Evolutionary conservation across 1,140 invertebrate species (phyloP).

Genomic region (Hycleus phaleratus): DNA sequence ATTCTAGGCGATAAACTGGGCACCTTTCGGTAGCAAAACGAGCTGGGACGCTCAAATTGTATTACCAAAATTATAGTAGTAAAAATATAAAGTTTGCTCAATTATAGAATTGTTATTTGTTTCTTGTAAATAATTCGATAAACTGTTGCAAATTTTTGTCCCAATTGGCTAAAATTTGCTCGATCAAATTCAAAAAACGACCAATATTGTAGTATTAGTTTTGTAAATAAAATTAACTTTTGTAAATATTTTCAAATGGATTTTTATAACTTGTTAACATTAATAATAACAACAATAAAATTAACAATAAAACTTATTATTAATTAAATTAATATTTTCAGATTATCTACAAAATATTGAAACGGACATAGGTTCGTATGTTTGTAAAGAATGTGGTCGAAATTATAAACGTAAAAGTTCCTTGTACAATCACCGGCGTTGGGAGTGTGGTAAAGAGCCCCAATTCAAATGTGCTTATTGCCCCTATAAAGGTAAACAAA

Average conservation of each 20-base stretch:
- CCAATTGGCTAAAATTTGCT: too few species aligned
- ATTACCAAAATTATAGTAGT: too few species aligned
- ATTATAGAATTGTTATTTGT: too few species aligned
- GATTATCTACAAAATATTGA: too few species aligned
- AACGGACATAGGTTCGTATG: background rate
- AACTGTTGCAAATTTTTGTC: too few species aligned
- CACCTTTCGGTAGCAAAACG: too few species aligned
- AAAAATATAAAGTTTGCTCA: too few species aligned
- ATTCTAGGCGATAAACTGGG: too few species aligned
- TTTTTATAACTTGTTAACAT: background rate
- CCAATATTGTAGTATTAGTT: too few species aligned
- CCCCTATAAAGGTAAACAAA: slow-evolving; percentile 34
- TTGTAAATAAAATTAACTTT: background rate
- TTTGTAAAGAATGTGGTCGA: slow-evolving; percentile 23
- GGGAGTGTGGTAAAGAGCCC: slow-evolving; percentile 50
- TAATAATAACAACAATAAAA: background rate
- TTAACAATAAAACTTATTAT: background rate
- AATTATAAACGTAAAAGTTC: slow-evolving; percentile 38
- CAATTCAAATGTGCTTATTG: slow-evolving; percentile 53
- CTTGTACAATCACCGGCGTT: slow-evolving; percentile 47
- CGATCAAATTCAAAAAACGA: too few species aligned
- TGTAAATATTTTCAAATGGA: slow-evolving; percentile 1
- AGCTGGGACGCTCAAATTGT: too few species aligned
- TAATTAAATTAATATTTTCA: background rate
- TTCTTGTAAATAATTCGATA: too few species aligned